Evolutionary conservation across 2,113 vertebrate species (phyloP).

Genomic region (Crypturellus undulatus): DNA sequence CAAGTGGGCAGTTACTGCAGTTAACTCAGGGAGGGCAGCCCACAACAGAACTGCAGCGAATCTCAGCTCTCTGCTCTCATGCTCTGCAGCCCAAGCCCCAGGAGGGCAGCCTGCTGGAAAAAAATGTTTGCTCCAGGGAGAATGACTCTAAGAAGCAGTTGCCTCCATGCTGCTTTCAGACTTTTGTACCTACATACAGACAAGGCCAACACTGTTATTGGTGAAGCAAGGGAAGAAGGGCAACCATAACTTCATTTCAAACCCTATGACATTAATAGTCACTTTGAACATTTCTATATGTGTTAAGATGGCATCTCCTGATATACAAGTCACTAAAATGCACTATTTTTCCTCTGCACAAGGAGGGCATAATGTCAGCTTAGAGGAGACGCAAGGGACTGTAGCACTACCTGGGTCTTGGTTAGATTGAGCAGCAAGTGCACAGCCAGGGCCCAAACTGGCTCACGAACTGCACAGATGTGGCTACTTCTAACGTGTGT

Average conservation of each 20-base stretch:
- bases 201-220: not conserved
- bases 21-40: not conserved
- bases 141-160: not conserved
- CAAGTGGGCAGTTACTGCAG: not conserved
- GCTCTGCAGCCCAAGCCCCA: not conserved
- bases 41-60: fast-evolving
- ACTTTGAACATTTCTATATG: not conserved
- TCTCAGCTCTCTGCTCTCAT: not conserved
- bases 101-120: not conserved
- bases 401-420: not conserved
- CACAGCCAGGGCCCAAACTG: not conserved
- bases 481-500: not conserved
- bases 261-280: not conserved
- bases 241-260: not conserved
- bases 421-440: not conserved
- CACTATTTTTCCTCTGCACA: not conserved
- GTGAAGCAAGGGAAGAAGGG: not conserved
- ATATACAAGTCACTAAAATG: constrained; percentile 22
- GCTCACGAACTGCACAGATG: fast-evolving
- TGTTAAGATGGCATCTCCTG: constrained; percentile 24
- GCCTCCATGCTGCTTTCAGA: fast-evolving
- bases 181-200: not conserved
- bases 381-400: not conserved
- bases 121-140: not conserved
- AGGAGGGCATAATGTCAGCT: not conserved